Base-by-base conservation (phyloP, 2,113 vertebrate species). In the Lontra canadensis region DNA sequence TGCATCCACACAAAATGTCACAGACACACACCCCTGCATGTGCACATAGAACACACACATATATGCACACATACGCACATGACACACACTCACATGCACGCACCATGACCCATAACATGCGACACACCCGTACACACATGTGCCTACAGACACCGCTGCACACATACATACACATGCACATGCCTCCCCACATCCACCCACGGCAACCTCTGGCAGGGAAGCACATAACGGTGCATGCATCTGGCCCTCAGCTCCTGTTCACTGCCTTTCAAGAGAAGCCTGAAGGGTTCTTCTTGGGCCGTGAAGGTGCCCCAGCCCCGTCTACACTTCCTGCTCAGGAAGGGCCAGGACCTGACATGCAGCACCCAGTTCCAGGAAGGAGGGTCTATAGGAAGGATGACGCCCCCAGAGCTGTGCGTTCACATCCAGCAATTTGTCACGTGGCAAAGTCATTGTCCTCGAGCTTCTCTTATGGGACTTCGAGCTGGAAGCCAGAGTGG, bases 261-360 rank as follows among this genome's bases (percentile, higher is more conserved):
- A 20, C 65, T 57, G 13, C 9, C 26, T 2, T 3, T 26, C 31
- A 10, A 71, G 26, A 78, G 52, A 17, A 59, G 6, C 10, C 3
- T n/a, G 34, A 36, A 36, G 29, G 26, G 55, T 7, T 29, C 14
- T 23, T 21, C 39, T 59, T 44, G 3, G 34, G n/a, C 2, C 6
- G 0, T 7, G 12, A 7, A 14, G 25, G 13, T 0, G 34, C 17
- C 47, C 2, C 65, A 20, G 25, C 18, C 1, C 23, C 23, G 34
- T 88, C 52, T 59, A 8, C 20, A 31, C 17, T 73, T 63, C 0
- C 44, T 14, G 17, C 3, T 4, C 31, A 13, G 61, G 13, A 25
- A 73, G 55, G 55, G 34, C 13, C 11, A 18, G 10, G 31, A 65
- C 11, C n/a, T 55, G 18, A 7, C 11, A 36, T 23, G n/a, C 5